A percentile compares a stretch with the other conserved stretches of the same genome.
phyloP scores from a whole-genome alignment of 2,797 vertebrate genomes.

The Pangasius krempfi region DNA sequence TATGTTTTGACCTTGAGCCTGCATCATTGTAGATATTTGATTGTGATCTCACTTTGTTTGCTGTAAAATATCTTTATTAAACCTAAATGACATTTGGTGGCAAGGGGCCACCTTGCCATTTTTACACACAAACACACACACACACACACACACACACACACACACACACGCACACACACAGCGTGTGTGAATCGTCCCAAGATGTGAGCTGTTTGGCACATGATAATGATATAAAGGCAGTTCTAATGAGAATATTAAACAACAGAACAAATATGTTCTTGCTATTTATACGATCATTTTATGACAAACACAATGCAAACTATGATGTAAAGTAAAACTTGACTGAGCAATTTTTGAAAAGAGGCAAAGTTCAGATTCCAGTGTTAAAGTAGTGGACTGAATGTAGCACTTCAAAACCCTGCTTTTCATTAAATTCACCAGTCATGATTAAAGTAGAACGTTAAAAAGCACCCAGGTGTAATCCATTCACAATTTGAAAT shows the following conservation, averaged over 20 bases:
- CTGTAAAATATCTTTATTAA: too few relatives aligned
- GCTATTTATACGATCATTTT: background rate
- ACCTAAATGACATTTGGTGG: too few relatives aligned
- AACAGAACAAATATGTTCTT: background rate
- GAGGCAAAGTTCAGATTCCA: background rate
- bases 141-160: too few relatives aligned
- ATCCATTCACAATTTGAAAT: background rate
- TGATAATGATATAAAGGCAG: background rate
- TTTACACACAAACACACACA: too few relatives aligned
- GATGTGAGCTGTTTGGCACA: background rate
- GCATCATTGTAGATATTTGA: too few relatives aligned
- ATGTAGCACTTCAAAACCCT: background rate
- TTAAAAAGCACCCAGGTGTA: slow-evolving; percentile 10
- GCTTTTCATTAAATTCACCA: background rate
- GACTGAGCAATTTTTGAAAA: background rate
- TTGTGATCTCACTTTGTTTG: too few relatives aligned
- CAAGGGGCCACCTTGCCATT: too few relatives aligned
- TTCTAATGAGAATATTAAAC: too few relatives aligned
- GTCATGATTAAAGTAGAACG: background rate
- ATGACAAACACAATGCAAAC: background rate
- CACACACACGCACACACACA: too few relatives aligned
- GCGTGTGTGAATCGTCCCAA: background rate
- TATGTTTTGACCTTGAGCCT: too few relatives aligned
- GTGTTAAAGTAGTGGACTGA: background rate
- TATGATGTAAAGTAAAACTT: background rate